Base-by-base conservation (phyloP, 2,888 invertebrate genomes). In the Epinotia brunnichana region DNA sequence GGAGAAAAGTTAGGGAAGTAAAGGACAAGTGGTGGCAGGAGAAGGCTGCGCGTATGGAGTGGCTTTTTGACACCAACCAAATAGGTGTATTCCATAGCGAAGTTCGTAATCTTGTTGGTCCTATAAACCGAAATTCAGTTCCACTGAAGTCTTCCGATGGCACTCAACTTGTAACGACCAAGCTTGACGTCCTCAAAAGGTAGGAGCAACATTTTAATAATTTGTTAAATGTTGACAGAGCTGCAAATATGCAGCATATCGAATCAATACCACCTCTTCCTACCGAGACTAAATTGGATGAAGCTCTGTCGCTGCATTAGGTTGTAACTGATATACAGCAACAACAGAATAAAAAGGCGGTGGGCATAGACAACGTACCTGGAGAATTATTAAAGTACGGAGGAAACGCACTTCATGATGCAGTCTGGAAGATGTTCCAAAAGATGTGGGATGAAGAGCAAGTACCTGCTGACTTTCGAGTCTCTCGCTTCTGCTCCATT, bases 21-120 rank as follows among this genome's bases (percentile, higher is more conserved):
- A 62, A 62, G 24, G 24, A 48, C n/a, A 48, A 62, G 24, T 62
- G 62, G 62, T 48, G 62, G 62, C 48, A 21, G 2, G 24, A 62
- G 9, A 62, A 48, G 15, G 48, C 63, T 5, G 35, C 17, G 35
- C 17, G 17, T 2, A 53, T 64, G 2, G 53, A 64, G 53, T 64
- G 64, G 64, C 64, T 54, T 9, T 53, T 35, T 2, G 64, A 64
- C 35, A 53, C 64, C 4, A 53, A 64, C 11, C 64, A 54, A 7
- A 13, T 64, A 10, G 51, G 51, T 10, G 39, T 15, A 2, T 64
- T 64, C 19, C 19, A 35, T 3, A 21, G 7, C 1, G 51, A 63
- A 9, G 3, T 63, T 15, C 48, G 51, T 3, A 24, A 35, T 11
- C 53, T 64, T 24, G 29, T 53, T 13, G 53, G 64, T n/a, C 11